Conservation (phyloP, 1,140 invertebrate genomes). For the Hirudo medicinalis region DNA sequence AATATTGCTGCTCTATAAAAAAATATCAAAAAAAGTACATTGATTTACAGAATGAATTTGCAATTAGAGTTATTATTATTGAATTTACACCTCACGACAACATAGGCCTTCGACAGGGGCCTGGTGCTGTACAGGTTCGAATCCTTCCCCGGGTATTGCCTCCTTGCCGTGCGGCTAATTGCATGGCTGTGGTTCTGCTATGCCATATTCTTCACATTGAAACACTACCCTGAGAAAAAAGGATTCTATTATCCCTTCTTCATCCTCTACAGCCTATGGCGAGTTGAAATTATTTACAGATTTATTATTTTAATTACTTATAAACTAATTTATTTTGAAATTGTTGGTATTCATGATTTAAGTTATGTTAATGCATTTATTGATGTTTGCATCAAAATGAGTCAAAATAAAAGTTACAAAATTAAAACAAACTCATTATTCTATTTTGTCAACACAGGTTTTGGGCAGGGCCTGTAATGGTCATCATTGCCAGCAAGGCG, state of each 20-base stretch:
- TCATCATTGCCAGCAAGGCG: constrained; percentile 64
- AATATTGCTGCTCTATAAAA: too few species aligned
- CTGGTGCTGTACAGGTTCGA: constrained; percentile 77
- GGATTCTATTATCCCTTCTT: constrained; percentile 60
- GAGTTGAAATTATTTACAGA: constrained; percentile 25
- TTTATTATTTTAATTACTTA: not conserved
- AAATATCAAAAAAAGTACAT: too few species aligned
- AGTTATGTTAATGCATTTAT: constrained; percentile 3
- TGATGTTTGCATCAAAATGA: not conserved
- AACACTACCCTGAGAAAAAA: constrained; percentile 65
- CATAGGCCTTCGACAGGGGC: constrained; percentile 69
- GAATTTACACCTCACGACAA: too few species aligned
- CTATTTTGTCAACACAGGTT: constrained; percentile 45
- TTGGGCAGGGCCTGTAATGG: constrained; percentile 60
- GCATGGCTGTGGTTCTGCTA: constrained; percentile 74
- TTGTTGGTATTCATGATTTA: not conserved
- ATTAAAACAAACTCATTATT: not conserved
- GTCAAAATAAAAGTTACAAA: not conserved
- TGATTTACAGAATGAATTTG: too few species aligned
- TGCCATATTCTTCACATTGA: constrained; percentile 65
- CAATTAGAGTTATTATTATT: too few species aligned
- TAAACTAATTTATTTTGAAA: not conserved
- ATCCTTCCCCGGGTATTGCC: constrained; percentile 67
- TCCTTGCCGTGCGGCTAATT: constrained; percentile 58
- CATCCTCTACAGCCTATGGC: constrained; percentile 65